Base-by-base conservation (phyloP, 2,888 invertebrate species). In the Galerucella nymphaeae region DNA sequence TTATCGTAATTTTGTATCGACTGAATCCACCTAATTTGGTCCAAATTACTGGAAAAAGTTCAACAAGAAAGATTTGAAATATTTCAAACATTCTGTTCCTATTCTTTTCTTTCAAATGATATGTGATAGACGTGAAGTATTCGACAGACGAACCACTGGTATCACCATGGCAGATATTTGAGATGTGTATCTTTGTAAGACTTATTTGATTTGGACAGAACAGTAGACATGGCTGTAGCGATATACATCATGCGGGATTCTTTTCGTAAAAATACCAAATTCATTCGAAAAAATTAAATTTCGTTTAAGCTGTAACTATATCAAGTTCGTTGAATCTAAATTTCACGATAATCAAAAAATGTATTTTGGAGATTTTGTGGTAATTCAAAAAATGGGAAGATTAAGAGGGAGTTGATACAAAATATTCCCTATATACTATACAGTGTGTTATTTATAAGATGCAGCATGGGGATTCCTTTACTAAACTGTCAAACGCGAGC, bases 1-100 rank as follows among this genome's bases (percentile, higher is more conserved):
- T 77, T 78, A 78, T 77, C 79, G 68, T 18, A 64, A 74, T 64
- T 71, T 66, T 30, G 59, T 71, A 79, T 79, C 77, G 55, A 71
- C 65, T 23, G 66, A 71, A 71, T 65, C 64, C 64, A 67, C 71
- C 75, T 78, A 78, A 79, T 79, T 78, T 76, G 73, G 75, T 58
- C 76, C 74, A 74, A 75, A 78, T 78, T 76, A 76, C 72, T 70
- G 70, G 62, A 53, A 72, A 70, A 57, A 45, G 70, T 70, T 70
- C 57, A 63, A 63, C 63, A 20, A 23, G 14, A 72, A 53, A 61
- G 71, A 68, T 68, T 64, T 20, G n/a, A 64, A 58, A 38, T 67
- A 73, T 73, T 70, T 71, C 63, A 66, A 73, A 68, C 65, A 73
- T 73, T 70, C 67, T 66, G 50, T 67, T 38, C 61, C 45, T 58